Conservation (phyloP, 2,888 invertebrate genomes). For the Ommatoiulus sabulosus region DNA sequence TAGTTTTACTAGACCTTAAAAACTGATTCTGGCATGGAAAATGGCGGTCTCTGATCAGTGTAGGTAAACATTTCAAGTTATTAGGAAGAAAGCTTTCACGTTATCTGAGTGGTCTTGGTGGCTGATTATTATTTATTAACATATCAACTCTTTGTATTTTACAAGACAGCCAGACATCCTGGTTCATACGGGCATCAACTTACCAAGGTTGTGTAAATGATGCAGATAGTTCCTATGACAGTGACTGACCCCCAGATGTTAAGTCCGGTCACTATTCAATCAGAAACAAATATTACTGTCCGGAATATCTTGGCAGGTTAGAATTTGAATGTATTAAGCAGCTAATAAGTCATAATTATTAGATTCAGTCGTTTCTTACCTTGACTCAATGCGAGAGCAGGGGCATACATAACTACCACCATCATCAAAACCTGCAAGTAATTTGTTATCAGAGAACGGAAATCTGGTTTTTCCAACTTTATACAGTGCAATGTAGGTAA, state of each 20-base stretch:
- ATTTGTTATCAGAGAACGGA: background rate
- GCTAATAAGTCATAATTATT: background rate
- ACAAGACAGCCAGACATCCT: background rate
- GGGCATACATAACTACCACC: slow-evolving; percentile 69
- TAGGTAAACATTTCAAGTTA: too few species aligned
- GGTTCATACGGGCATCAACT: background rate
- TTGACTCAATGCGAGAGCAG: slow-evolving; percentile 68
- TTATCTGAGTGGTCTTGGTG: too few species aligned
- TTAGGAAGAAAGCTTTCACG: too few species aligned
- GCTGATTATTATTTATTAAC: too few species aligned
- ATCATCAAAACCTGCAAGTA: slow-evolving; percentile 64
- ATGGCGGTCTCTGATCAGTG: too few species aligned
- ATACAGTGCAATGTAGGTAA: too few species aligned
- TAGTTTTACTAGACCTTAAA: too few species aligned
- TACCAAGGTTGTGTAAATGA: slow-evolving; percentile 57
- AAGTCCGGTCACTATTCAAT: slow-evolving; percentile 57
- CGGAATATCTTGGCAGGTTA: background rate
- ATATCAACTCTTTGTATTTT: too few species aligned
- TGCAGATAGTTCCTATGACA: slow-evolving; percentile 56
- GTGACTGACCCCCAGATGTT: slow-evolving; percentile 57
- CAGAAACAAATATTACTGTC: background rate
- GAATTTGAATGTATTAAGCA: background rate
- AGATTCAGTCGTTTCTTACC: slow-evolving; percentile 60
- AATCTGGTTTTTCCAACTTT: background rate
- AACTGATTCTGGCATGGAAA: too few species aligned